These are phyloP conservation scores for Saturnia japonica DNA, from an alignment of 2,888 invertebrate species.

Conservation along the genomic window DNA sequence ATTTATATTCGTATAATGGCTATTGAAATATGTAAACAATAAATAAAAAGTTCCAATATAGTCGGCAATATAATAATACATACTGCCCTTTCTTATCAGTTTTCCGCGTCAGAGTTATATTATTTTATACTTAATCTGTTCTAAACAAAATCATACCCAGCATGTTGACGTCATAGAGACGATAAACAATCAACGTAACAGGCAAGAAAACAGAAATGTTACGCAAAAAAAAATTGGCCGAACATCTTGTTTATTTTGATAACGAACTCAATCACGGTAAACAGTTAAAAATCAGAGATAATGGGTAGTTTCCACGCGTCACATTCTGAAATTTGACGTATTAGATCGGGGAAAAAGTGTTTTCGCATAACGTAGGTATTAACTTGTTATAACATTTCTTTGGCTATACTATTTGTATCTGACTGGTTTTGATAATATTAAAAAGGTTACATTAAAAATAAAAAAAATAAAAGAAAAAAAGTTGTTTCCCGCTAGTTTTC, in stretches of 20 bases:
- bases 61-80: no score
- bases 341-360: no score
- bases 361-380: no score
- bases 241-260: conserved; percentile 15
- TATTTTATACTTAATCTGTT: background rate
- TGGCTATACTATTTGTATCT: no score
- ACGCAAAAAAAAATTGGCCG: conserved; percentile 8
- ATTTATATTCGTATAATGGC: background rate
- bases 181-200: background rate
- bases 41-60: background rate
- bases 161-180: background rate
- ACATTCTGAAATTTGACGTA: no score
- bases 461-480: no score
- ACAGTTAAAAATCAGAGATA: background rate
- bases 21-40: no score
- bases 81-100: background rate
- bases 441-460: no score
- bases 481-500: no score
- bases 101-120: background rate
- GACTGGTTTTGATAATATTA: no score
- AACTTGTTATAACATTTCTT: no score
- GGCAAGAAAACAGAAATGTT: conserved; percentile 1
- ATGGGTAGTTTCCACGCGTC: background rate
- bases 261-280: background rate
- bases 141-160: background rate